Evolutionary conservation across 2,797 vertebrate genomes (phyloP).

Genomic region (Fratercula arctica): DNA sequence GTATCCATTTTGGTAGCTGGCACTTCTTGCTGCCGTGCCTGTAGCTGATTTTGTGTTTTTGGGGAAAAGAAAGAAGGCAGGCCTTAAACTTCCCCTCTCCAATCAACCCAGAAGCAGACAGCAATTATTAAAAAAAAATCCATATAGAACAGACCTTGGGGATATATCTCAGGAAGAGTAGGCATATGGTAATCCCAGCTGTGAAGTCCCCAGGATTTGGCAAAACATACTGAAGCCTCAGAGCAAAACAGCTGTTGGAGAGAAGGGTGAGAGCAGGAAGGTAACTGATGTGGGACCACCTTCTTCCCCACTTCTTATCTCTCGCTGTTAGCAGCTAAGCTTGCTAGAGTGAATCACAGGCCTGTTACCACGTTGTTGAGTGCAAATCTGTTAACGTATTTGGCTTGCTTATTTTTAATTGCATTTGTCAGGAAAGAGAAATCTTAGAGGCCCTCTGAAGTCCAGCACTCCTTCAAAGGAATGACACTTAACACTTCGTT

Average conservation of each 20-base stretch:
- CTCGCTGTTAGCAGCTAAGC: not conserved
- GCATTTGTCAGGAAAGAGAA: not conserved
- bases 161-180: not conserved
- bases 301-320: not conserved
- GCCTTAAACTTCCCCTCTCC: not conserved
- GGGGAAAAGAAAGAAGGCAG: not conserved
- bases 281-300: not conserved
- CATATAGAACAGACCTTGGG: not conserved
- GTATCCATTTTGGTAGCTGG: not conserved
- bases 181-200: not conserved
- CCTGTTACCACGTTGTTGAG: not conserved
- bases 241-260: not conserved
- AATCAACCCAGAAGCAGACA: not conserved
- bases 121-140: not conserved
- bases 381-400: not conserved
- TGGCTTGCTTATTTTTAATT: not conserved
- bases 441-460: not conserved
- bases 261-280: not conserved
- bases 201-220: not conserved
- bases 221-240: not conserved
- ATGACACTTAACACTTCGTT: not conserved
- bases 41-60: accelerated
- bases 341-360: not conserved
- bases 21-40: not conserved
- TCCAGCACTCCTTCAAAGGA: not conserved